Percentiles rank a stretch among this genome's conserved stretches.
Conservation (phyloP, 2,888 invertebrate species). For the Lasioglossum lativentre region DNA sequence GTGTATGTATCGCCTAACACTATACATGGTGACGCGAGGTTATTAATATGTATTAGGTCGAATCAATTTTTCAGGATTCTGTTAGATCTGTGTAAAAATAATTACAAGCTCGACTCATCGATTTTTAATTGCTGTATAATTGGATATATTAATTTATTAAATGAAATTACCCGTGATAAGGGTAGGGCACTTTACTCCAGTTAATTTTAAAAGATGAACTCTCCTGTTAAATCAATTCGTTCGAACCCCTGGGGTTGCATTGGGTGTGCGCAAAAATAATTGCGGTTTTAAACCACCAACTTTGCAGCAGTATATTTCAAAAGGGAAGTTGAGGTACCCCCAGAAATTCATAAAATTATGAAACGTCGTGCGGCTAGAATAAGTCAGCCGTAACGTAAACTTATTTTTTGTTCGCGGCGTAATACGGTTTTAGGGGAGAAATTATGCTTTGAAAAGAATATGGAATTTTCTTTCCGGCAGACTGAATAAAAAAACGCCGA, state of each 20-base stretch:
- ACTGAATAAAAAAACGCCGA: not conserved
- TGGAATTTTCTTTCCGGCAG: not conserved
- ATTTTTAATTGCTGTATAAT: too few species aligned
- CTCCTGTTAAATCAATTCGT: not conserved
- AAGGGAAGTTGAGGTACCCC: not conserved
- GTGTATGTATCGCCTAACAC: not conserved
- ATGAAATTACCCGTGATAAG: not conserved
- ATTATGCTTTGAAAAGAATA: not conserved
- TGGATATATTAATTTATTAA: not conserved
- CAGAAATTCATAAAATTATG: conserved; percentile 1
- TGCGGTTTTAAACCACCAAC: not conserved
- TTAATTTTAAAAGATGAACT: not conserved
- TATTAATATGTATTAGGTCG: too few species aligned
- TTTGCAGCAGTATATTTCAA: not conserved
- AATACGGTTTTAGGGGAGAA: not conserved
- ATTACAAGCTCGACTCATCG: not conserved
- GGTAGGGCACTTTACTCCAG: not conserved
- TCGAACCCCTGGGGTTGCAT: not conserved
- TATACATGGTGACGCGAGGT: too few species aligned
- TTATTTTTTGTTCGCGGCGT: not conserved
- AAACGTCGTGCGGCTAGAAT: not conserved
- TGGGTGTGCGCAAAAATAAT: not conserved
- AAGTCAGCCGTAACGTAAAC: conserved; percentile 2
- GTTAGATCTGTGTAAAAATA: too few species aligned
- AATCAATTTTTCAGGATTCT: too few species aligned